phyloP scores from a whole-genome alignment of 2,797 vertebrate species.

The Hephaestus fuliginosus region DNA sequence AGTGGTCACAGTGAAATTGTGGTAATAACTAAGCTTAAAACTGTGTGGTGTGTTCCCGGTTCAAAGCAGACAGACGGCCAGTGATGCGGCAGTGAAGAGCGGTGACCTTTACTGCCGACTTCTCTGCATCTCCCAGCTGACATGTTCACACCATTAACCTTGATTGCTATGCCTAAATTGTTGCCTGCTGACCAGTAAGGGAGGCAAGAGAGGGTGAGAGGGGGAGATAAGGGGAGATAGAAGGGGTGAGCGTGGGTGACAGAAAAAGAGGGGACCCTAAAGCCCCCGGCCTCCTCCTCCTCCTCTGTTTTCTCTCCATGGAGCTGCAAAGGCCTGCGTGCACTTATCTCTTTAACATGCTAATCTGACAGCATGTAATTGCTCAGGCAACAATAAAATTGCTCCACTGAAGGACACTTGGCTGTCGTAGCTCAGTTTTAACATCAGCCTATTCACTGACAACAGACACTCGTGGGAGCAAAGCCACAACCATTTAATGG shows the following conservation, averaged over 20 bases:
- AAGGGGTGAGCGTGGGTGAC: constrained; percentile 14
- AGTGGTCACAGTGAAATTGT: background rate
- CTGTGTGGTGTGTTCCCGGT: background rate
- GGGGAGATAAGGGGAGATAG: constrained; percentile 24
- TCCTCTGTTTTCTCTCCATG: constrained; percentile 42
- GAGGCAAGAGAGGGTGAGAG: constrained; percentile 13
- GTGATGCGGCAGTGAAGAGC: constrained; percentile 40
- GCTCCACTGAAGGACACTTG: constrained; percentile 55
- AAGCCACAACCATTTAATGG: background rate
- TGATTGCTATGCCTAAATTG: constrained; percentile 35
- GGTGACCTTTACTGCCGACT: constrained; percentile 66
- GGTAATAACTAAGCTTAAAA: background rate
- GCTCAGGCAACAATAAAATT: constrained; percentile 56
- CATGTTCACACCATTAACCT: constrained; percentile 71
- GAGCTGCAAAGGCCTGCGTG: constrained; percentile 46
- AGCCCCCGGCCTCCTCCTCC: background rate
- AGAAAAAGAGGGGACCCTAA: constrained; percentile 18
- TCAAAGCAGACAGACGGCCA: constrained; percentile 13
- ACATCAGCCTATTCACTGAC: constrained; percentile 48
- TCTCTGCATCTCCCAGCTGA: constrained; percentile 42
- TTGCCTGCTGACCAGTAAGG: constrained; percentile 19
- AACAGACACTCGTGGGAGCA: constrained; percentile 30
- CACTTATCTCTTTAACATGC: constrained; percentile 65
- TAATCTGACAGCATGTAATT: constrained; percentile 75
- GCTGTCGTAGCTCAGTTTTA: constrained; percentile 37